phyloP scores from a whole-genome alignment of 2,113 vertebrate genomes.

The Loxodonta africana region DNA sequence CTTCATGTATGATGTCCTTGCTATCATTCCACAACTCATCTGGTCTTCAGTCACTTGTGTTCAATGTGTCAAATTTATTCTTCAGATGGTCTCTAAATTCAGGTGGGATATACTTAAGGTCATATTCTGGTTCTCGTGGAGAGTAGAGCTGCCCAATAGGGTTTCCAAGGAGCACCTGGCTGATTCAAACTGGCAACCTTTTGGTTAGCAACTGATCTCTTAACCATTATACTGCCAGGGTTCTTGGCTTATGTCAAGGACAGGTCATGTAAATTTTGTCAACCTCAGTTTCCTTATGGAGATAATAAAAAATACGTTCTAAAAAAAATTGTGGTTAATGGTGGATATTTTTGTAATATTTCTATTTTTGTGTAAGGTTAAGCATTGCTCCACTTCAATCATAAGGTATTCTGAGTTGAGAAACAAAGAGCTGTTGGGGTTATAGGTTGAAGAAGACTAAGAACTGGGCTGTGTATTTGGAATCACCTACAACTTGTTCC shows the following conservation, averaged over 20 bases:
- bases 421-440: neutral
- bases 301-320: neutral
- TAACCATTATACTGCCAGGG: no score
- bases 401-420: neutral
- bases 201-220: no score
- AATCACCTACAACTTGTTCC: neutral
- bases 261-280: neutral
- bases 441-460: neutral
- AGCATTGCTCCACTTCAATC: neutral
- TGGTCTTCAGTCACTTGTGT: no score
- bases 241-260: neutral
- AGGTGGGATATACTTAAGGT: no score
- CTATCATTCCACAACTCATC: no score
- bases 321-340: neutral
- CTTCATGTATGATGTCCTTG: no score
- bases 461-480: neutral
- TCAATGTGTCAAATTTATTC: no score
- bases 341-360: neutral
- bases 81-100: no score
- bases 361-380: neutral
- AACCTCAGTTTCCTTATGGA: neutral
- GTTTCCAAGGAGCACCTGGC: no score
- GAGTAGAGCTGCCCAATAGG: no score
- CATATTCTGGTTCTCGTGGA: no score
- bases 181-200: no score